Conservation (phyloP, 2,888 invertebrate species). For the Platycheirus rosarum region DNA sequence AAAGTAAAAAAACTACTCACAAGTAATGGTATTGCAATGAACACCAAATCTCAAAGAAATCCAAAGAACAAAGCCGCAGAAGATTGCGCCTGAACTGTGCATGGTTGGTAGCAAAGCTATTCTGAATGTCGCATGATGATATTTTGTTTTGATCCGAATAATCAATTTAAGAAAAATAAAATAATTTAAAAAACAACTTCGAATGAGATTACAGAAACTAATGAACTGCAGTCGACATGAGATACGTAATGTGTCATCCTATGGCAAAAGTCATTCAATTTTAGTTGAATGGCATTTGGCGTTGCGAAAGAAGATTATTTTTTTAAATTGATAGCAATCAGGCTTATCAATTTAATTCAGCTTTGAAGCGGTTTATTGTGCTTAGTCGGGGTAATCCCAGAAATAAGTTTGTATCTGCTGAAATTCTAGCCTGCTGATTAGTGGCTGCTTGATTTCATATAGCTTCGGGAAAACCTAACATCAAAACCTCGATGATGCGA, state of each 20-base stretch:
- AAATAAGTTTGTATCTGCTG: too few species aligned
- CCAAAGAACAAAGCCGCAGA: conserved; percentile 16
- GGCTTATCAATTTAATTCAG: background rate
- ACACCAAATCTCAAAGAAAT: background rate
- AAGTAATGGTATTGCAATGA: conserved; percentile 34
- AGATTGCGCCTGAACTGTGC: conserved; percentile 28
- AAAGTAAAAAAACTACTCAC: conserved; percentile 39
- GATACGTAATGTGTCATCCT: conserved; percentile 17
- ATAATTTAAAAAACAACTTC: background rate
- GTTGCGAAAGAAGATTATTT: background rate
- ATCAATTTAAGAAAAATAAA: conserved; percentile 5
- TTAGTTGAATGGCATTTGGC: background rate
- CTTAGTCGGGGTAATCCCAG: too few species aligned
- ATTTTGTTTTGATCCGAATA: conserved; percentile 9
- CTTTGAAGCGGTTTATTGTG: too few species aligned
- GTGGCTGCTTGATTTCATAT: too few species aligned
- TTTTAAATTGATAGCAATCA: conserved; percentile 11
- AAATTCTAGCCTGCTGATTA: too few species aligned
- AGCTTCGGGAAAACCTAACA: too few species aligned
- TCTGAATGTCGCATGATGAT: conserved; percentile 28
- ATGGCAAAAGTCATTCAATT: background rate
- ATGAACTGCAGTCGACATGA: conserved; percentile 28
- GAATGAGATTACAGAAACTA: conserved; percentile 16
- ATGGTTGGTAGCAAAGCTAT: conserved; percentile 42
- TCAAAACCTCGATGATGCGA: too few species aligned